Base-by-base conservation (phyloP, 2,113 vertebrate genomes). In the Microtus ochrogaster region DNA sequence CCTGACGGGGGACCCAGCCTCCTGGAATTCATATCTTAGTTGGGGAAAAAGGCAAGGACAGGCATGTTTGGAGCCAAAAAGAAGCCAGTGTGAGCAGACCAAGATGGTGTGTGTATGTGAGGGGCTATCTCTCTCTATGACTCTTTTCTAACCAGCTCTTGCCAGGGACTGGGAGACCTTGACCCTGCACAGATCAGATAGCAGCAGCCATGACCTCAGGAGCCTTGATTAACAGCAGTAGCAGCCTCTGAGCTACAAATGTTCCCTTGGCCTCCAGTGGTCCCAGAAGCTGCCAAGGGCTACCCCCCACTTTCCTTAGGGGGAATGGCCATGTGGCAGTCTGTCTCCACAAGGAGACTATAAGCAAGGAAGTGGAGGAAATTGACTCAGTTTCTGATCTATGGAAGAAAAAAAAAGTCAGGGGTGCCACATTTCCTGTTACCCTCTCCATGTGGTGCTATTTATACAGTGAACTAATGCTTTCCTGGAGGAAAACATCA, bases 401-500 rank as follows among this genome's bases (percentile, higher is more conserved):
- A 11, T 87, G 87, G 65, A 95, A 95, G 89, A 4, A 55, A 65
- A 92, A 16, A 92, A 21, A 49, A 72, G 70, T 90, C 90, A 94
- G 47, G 83, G 97, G 86, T 78, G 95, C 52, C 79, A 88, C 7
- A 6, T 97, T 63, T 66, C 94, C 65, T 68, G 17, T 76, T 72
- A 16, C 65, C 44, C 52, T 78, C 8, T 11, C 5, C 74, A 66
- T 79, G 94, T 89, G 89, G 81, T 93, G 95, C 92, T 92, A 47
- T 73, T 97, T 97, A 88, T 76, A 83, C 70, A 96, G 97, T 95
- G 91, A 96, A 79, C 90, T 96, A 88, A 95, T 94, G 94, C 90
- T 98, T 98, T 94, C 94, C 97, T 95, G 95, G 93, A 97, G 65
- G 11, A 30, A 66, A n/a, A 97, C 95, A 81, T 89, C 72, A 63